These are phyloP conservation scores for Helobdella robusta DNA, from an alignment of 2,888 invertebrate genomes.

Conservation along the genomic window DNA sequence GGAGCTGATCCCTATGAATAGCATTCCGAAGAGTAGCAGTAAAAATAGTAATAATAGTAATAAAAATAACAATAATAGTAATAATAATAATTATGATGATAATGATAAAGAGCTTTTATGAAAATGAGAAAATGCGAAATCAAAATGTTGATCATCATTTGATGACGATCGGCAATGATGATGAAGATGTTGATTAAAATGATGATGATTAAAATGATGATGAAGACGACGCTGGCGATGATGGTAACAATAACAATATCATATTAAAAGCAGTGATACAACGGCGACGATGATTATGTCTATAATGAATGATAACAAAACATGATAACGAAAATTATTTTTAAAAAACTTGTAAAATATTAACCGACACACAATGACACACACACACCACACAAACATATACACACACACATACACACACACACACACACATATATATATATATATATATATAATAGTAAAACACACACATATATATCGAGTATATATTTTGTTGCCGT, in stretches of 20 bases:
- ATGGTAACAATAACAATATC: not conserved
- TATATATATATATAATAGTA: too few species aligned
- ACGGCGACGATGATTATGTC: too few species aligned
- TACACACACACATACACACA: conserved; percentile 3
- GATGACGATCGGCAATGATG: too few species aligned
- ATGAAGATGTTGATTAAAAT: too few species aligned
- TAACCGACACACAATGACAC: not conserved
- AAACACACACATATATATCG: too few species aligned
- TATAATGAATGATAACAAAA: not conserved
- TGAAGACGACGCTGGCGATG: not conserved
- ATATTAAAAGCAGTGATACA: not conserved
- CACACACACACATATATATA: conserved; percentile 2
- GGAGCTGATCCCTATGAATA: not conserved
- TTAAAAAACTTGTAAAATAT: too few species aligned
- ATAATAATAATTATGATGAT: not conserved
- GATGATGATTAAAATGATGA: too few species aligned
- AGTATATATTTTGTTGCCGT: too few species aligned
- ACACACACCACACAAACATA: not conserved
- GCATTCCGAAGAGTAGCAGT: not conserved
- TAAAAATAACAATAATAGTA: not conserved
- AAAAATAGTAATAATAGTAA: not conserved
- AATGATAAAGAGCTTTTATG: too few species aligned
- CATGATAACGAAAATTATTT: not conserved
- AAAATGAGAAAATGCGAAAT: too few species aligned
- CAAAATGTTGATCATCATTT: too few species aligned